Percentiles rank a stretch among this genome's conserved stretches.
phyloP scores from a whole-genome alignment of 2,113 vertebrate genomes.

The Oncorhynchus kisutch region DNA sequence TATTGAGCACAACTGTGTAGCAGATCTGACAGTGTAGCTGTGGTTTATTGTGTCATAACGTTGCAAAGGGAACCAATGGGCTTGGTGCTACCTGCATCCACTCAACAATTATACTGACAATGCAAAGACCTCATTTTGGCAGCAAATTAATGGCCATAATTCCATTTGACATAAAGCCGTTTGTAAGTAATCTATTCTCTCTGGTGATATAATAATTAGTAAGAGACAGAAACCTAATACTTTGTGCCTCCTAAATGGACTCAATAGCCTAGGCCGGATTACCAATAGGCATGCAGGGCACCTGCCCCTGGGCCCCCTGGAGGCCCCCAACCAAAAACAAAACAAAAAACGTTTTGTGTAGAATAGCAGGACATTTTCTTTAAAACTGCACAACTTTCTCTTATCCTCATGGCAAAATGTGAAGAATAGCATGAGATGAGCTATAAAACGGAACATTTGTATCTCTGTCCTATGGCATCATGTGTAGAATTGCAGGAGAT shows the following conservation, averaged over 20 bases:
- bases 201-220: slow-evolving; percentile 27
- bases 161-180: slow-evolving; percentile 29
- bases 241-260: no score
- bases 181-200: slow-evolving; percentile 24
- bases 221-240: slow-evolving; percentile 15
- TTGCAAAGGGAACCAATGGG: neutral
- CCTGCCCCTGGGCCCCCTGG: neutral
- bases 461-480: no score
- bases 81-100: slow-evolving; percentile 1
- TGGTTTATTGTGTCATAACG: neutral
- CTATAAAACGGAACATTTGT: no score
- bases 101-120: slow-evolving; percentile 34
- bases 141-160: slow-evolving; percentile 25
- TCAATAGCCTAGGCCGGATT: no score
- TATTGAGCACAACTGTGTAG: neutral
- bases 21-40: slow-evolving; percentile 1
- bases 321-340: slow-evolving; percentile 24
- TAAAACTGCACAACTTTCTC: neutral
- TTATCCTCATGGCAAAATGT: no score
- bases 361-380: neutral
- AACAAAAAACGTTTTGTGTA: slow-evolving; percentile 6
- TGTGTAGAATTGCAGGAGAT: no score
- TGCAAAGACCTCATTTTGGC: slow-evolving; percentile 14
- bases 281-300: no score
- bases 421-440: no score